These are phyloP conservation scores for Lampris incognitus DNA, from an alignment of 2,113 vertebrate species.

Conservation along the genomic window DNA sequence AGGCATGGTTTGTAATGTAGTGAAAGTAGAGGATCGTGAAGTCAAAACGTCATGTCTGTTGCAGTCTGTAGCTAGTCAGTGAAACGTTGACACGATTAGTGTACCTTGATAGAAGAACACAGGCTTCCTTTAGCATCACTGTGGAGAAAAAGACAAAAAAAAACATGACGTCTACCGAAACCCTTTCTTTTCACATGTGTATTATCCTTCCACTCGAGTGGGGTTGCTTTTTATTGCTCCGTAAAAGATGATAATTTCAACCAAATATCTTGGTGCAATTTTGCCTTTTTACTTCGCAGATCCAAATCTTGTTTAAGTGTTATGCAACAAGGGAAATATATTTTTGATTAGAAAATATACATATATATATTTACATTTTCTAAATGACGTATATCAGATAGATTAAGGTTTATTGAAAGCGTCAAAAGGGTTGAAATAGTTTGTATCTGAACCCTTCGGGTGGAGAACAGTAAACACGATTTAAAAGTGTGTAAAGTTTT, in stretches of 20 bases:
- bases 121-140: no score
- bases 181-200: no score
- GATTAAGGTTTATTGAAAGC: slow-evolving; percentile 33
- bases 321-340: slow-evolving; percentile 39
- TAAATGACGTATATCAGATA: slow-evolving; percentile 18
- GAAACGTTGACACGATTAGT: no score
- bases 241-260: slow-evolving; percentile 34
- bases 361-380: slow-evolving; percentile 26
- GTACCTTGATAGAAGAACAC: no score
- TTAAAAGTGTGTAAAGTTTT: background rate
- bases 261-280: slow-evolving; percentile 59
- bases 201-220: no score
- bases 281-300: slow-evolving; percentile 59
- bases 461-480: background rate
- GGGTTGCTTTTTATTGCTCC: background rate
- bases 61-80: no score
- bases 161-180: no score
- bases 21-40: no score
- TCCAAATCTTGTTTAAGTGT: slow-evolving; percentile 53
- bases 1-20: no score
- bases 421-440: slow-evolving; percentile 29
- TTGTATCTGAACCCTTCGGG: slow-evolving; percentile 27
- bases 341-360: background rate
- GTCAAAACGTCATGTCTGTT: no score
- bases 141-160: no score